These are phyloP conservation scores for Diogma glabrata DNA, from an alignment of 2,888 invertebrate genomes.

Conservation along the genomic window DNA sequence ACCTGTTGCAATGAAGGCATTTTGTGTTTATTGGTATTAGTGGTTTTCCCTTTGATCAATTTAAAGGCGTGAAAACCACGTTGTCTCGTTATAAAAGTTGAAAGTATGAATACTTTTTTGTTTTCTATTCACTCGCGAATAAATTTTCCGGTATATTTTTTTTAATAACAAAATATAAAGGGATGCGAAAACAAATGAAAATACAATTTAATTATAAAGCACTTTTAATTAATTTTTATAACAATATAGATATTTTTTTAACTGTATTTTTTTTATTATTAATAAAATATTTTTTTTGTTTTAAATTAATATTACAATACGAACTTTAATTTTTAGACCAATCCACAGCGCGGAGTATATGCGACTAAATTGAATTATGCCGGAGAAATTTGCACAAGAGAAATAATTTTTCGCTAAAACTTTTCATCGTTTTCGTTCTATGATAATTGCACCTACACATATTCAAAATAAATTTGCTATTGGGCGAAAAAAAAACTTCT, in stretches of 20 bases:
- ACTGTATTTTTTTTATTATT: neutral
- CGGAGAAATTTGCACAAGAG: constrained; percentile 3
- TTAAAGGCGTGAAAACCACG: constrained; percentile 16
- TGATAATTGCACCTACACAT: neutral
- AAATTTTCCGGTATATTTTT: constrained; percentile 6
- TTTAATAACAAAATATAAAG: neutral
- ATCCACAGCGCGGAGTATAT: constrained; percentile 13
- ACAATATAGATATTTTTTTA: neutral
- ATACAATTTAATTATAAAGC: neutral
- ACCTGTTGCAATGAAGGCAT: constrained; percentile 12
- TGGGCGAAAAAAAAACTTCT: no score
- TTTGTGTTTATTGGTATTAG: constrained; percentile 7
- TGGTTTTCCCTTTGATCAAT: constrained; percentile 5
- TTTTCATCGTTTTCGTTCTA: neutral
- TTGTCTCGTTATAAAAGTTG: constrained; percentile 19
- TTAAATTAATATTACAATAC: neutral
- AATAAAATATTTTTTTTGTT: neutral
- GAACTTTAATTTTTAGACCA: constrained; percentile 5
- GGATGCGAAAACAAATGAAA: neutral
- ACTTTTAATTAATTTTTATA: constrained; percentile 7
- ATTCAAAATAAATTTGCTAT: neutral
- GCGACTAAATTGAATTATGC: constrained; percentile 12
- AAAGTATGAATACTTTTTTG: no score
- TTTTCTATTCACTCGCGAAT: constrained; percentile 3
- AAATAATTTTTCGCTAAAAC: neutral